These are phyloP conservation scores for Apantesis nais DNA, from an alignment of 2,888 invertebrate genomes.

Conservation along the genomic window DNA sequence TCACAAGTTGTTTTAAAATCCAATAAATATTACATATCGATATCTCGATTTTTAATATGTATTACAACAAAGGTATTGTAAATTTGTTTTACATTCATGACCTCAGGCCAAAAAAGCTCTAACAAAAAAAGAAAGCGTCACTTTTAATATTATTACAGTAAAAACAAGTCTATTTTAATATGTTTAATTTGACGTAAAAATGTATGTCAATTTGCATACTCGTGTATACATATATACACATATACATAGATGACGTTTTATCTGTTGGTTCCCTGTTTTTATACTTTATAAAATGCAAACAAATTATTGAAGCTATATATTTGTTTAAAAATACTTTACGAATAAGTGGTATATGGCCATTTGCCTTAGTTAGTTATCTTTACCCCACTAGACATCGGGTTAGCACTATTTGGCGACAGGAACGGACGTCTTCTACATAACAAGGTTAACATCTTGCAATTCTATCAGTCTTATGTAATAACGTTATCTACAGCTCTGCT, in stretches of 20 bases:
- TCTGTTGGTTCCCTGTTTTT: background rate
- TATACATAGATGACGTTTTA: background rate
- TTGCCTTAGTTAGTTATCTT: conserved; percentile 44
- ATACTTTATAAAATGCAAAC: background rate
- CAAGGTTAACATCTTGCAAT: conserved; percentile 73
- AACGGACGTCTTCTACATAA: conserved; percentile 67
- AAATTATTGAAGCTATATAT: too few relatives aligned
- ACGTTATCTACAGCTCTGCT: conserved; percentile 59
- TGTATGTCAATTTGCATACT: background rate
- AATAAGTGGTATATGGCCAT: conserved; percentile 6
- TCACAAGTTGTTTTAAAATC: background rate
- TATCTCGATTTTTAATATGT: background rate
- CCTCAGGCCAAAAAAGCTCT: background rate
- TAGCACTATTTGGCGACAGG: conserved; percentile 58
- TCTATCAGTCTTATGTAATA: conserved; percentile 69
- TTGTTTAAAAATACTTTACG: too few relatives aligned
- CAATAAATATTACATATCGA: background rate
- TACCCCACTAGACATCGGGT: conserved; percentile 62
- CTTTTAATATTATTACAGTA: background rate
- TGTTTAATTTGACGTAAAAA: too few relatives aligned
- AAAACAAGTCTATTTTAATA: background rate
- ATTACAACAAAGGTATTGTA: background rate
- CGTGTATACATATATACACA: background rate
- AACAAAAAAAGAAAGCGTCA: too few relatives aligned
- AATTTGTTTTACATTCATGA: background rate